Conservation (phyloP, 2,888 invertebrate species). For the Cosmia pyralina region DNA sequence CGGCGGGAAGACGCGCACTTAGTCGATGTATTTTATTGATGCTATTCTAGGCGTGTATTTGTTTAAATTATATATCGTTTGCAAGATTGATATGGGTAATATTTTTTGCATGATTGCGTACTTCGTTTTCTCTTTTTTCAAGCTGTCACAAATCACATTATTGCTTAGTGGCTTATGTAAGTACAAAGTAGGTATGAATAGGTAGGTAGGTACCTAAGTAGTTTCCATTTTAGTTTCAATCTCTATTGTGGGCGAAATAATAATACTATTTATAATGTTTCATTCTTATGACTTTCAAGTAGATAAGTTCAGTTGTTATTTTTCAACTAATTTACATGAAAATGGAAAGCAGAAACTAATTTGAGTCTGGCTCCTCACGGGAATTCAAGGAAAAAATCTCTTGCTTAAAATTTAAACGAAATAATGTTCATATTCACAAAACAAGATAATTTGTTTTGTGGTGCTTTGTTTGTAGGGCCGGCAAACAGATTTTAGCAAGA, state of each 20-base stretch:
- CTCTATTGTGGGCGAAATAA: background rate
- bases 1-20: conserved; percentile 58
- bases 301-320: conserved; percentile 34
- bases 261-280: conserved; percentile 1
- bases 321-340: conserved; percentile 68
- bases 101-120: conserved; percentile 43
- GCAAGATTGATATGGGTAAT: conserved; percentile 51
- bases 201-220: too few relatives aligned
- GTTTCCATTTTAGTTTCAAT: background rate
- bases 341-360: conserved; percentile 70
- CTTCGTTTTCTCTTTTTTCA: conserved; percentile 24
- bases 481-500: background rate
- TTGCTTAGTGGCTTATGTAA: background rate
- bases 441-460: conserved; percentile 9
- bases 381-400: conserved; percentile 23
- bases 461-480: background rate
- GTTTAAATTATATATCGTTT: conserved; percentile 55
- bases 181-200: too few relatives aligned
- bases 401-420: background rate
- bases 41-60: conserved; percentile 50
- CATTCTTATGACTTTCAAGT: conserved; percentile 16
- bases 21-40: conserved; percentile 62
- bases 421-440: conserved; percentile 4
- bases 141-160: conserved; percentile 4
- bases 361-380: conserved; percentile 51